Evolutionary conservation across 2,113 vertebrate genomes (phyloP), one percentile per base, ranked within the genome.

Genomic region (Progne subis): DNA sequence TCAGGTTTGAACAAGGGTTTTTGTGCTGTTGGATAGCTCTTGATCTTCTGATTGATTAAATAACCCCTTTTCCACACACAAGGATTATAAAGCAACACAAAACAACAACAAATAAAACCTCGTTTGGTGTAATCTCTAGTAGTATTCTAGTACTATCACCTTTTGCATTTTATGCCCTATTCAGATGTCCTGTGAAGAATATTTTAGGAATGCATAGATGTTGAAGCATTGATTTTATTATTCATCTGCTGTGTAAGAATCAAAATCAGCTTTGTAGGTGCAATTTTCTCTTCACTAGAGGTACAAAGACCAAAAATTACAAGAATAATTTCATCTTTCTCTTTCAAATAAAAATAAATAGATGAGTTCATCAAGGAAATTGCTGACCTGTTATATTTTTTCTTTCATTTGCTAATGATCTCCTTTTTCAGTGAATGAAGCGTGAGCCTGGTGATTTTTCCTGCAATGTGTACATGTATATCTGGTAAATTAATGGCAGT

Each of bases 291-390:
- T 81, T 80, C 49, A 90, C 44, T 61, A 56, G 52, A 56, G 67
- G 68, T 80, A 94, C 70, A 91, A 94, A 65, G 70, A 75, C 72
- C 50, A 95, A 91, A 94, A 94, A 95, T 83, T 83, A 91, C 92
- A 89, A 90, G 79, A 84, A 92, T 92, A 82, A 88, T 91, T 96
- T 77, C 59, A 94, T 95, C 92, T 96, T 96, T 90, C 67, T 92
- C 77, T 94, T 91, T 87, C 92, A 93, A 95, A 82, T 96, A 94
- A 94, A 96, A 97, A 95, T 86, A 96, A 97, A 95, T 74, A 92
- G 80, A 89, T 88, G 87, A 90, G 87, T 96, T 96, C 93, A 94
- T 90, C 68, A 94, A 95, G 95, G 34, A 67, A 96, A 97, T 97
- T 94, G 90, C 95, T 92, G 82, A 92, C 81, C 59, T 84, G 39